Conservation (phyloP, 2,888 invertebrate species). For the Eilema caniola region DNA sequence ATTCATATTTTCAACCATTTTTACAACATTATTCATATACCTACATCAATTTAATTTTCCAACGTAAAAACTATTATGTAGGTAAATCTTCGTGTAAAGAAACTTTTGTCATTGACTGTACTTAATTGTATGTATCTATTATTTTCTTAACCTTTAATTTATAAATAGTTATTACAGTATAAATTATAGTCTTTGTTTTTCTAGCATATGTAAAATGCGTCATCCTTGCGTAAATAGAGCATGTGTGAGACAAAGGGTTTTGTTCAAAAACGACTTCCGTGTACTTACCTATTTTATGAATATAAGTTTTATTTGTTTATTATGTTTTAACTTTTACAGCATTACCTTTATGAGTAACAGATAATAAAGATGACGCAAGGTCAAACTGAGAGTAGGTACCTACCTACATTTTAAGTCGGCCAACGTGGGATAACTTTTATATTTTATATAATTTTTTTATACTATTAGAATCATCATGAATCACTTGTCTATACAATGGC, state of each 20-base stretch:
- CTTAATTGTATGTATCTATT: background rate
- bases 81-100: background rate
- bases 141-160: conserved; percentile 7
- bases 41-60: background rate
- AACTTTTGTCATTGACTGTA: background rate
- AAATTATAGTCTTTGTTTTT: conserved; percentile 38
- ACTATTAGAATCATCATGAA: too few species aligned
- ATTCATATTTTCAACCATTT: too few species aligned
- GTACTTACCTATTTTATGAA: conserved; percentile 23
- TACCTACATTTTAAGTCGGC: too few species aligned
- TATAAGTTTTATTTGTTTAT: conserved; percentile 9
- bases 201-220: conserved; percentile 35
- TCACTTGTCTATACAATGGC: too few species aligned
- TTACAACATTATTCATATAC: too few species aligned
- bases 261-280: conserved; percentile 44
- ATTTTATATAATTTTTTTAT: too few species aligned
- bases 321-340: background rate
- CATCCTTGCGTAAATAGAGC: conserved; percentile 29
- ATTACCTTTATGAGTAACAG: background rate
- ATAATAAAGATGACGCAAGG: conserved; percentile 5
- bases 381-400: background rate
- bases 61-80: too few species aligned
- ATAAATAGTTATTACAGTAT: conserved; percentile 11
- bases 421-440: too few species aligned
- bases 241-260: conserved; percentile 47